These are phyloP conservation scores for Turritopsis dohrnii DNA, from an alignment of 30 jellyfish, hydroid and myxozoan genomes.

Conservation along the genomic window DNA sequence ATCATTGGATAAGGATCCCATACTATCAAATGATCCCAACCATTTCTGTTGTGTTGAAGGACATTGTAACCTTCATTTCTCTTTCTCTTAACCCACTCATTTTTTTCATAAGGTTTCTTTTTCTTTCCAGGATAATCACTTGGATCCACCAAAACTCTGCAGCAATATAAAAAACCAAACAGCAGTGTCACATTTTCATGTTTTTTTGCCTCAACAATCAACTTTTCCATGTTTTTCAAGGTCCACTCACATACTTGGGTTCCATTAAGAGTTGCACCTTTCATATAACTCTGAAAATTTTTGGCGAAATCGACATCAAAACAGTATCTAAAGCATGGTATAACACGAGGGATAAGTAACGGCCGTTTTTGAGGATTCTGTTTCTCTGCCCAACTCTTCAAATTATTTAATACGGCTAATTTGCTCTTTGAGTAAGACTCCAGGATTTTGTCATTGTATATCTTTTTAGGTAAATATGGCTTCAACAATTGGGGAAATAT, in stretches of 20 bases:
- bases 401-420: not conserved
- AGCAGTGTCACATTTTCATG: not conserved
- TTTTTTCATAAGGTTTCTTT: not conserved
- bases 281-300: not conserved
- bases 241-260: constrained; percentile 25
- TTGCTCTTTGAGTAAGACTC: not conserved
- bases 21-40: constrained; percentile 12
- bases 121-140: constrained; percentile 1
- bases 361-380: constrained; percentile 8
- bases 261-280: constrained; percentile 18
- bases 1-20: constrained; percentile 25
- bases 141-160: constrained; percentile 3
- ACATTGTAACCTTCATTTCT: constrained; percentile 2
- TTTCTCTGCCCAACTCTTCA: not conserved
- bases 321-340: constrained; percentile 9
- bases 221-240: constrained; percentile 1
- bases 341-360: not conserved
- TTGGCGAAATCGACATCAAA: not conserved
- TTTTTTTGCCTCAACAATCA: constrained; percentile 7
- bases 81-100: not conserved
- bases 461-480: not conserved
- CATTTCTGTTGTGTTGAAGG: constrained; percentile 7
- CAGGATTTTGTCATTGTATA: not conserved
- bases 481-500: not conserved
- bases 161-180: constrained; percentile 9